Conservation (phyloP, 2,113 vertebrate species). For the Phalacrocorax carbo region DNA sequence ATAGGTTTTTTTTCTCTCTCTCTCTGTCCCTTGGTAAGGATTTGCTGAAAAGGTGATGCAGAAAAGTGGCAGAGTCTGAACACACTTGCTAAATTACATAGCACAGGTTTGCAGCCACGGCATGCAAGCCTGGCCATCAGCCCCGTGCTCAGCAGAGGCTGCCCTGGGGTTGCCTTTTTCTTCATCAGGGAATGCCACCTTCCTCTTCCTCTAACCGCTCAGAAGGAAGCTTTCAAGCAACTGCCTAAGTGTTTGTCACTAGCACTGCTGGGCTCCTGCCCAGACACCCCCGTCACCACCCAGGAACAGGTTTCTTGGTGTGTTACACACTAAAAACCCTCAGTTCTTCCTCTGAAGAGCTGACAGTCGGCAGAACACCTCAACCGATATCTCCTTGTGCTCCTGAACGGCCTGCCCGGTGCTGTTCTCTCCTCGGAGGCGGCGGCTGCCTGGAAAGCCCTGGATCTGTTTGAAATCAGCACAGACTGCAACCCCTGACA, state of each 20-base stretch:
- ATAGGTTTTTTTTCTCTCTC: not conserved
- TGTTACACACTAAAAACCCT: not conserved
- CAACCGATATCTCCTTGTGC: not conserved
- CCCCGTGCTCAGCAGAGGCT: not conserved
- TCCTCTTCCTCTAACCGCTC: not conserved
- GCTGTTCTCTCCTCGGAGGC: not conserved
- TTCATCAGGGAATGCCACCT: not conserved
- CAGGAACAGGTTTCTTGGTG: not conserved
- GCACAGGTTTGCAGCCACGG: not conserved
- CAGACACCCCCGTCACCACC: not conserved
- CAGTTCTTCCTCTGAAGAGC: not conserved
- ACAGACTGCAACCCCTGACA: not conserved
- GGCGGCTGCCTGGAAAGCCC: not conserved
- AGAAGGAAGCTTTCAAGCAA: not conserved
- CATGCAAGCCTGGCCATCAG: not conserved
- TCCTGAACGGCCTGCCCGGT: too few species aligned
- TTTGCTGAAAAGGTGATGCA: not conserved
- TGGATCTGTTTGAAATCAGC: not conserved
- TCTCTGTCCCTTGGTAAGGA: not conserved
- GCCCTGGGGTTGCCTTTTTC: not conserved
- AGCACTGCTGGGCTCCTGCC: not conserved
- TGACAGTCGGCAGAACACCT: not conserved
- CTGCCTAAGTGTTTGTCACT: accelerated
- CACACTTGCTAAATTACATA: accelerated
- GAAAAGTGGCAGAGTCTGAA: not conserved